Evolutionary conservation across 2,888 invertebrate genomes (phyloP).

Genomic region (Pristionchus entomophagus): DNA sequence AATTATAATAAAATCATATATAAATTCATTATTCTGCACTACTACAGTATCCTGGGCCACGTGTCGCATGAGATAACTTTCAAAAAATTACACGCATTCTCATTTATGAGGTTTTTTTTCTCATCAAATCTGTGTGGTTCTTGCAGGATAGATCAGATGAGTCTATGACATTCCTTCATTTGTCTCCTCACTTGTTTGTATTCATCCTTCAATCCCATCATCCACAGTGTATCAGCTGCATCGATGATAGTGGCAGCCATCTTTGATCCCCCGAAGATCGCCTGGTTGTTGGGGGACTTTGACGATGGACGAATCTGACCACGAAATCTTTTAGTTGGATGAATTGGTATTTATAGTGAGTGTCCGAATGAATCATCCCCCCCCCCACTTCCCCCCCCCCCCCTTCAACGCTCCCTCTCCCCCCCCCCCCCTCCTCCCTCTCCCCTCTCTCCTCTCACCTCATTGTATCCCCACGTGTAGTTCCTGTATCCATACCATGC

Average conservation of each 20-base stretch:
- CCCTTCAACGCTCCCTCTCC: too few species aligned
- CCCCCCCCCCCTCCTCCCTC: neutral
- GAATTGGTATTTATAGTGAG: too few species aligned
- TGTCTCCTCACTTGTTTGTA: conserved; percentile 84
- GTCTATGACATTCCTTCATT: neutral
- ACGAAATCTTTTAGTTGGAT: conserved; percentile 69
- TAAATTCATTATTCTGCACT: too few species aligned
- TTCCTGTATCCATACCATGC: conserved; percentile 97
- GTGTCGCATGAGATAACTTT: too few species aligned
- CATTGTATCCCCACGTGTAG: conserved; percentile 99
- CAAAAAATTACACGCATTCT: too few species aligned
- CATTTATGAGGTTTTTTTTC: too few species aligned
- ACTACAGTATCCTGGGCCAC: too few species aligned
- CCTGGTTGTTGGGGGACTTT: conserved; percentile 84
- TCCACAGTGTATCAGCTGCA: conserved; percentile 93
- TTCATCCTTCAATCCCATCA: conserved; percentile 95
- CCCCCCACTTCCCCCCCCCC: too few species aligned
- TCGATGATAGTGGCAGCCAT: conserved; percentile 87
- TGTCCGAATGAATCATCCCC: neutral
- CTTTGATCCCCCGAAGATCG: conserved; percentile 76
- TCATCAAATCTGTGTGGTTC: too few species aligned
- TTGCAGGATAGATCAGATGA: too few species aligned
- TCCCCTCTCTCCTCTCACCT: conserved; percentile 80
- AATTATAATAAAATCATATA: too few species aligned
- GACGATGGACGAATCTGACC: conserved; percentile 83